phyloP scores from a whole-genome alignment of 2,113 vertebrate species.

The Plectropomus leopardus region DNA sequence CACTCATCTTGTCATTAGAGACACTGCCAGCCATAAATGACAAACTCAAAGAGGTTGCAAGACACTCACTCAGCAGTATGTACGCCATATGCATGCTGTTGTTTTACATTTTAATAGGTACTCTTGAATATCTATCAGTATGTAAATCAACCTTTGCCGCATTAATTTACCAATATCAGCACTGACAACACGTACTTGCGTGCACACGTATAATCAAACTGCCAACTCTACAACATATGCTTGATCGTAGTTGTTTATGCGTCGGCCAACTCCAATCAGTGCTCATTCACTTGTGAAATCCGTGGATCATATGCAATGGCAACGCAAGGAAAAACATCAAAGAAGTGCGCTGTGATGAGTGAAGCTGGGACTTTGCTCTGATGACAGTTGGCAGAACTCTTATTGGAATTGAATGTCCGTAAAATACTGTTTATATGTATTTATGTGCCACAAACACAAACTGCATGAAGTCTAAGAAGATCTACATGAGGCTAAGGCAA shows the following conservation, averaged over 20 bases:
- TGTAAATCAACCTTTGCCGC: slow-evolving; percentile 33
- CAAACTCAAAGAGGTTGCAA: neutral
- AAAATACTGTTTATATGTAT: neutral
- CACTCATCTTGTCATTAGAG: slow-evolving; percentile 6
- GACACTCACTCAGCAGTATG: slow-evolving; percentile 2
- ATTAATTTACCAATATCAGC: neutral
- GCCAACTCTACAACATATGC: slow-evolving; percentile 3
- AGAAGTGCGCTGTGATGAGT: neutral
- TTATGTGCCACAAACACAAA: neutral
- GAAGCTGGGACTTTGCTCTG: neutral
- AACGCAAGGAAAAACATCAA: slow-evolving; percentile 6
- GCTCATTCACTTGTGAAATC: slow-evolving; percentile 32
- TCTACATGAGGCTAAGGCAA: too few relatives aligned
- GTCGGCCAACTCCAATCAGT: neutral
- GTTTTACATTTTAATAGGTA: slow-evolving; percentile 38
- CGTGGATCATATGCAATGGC: slow-evolving; percentile 2
- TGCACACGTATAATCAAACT: neutral
- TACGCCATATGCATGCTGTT: neutral
- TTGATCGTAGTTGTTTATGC: slow-evolving; percentile 35
- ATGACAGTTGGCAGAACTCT: neutral
- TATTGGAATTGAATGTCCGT: neutral
- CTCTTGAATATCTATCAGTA: slow-evolving; percentile 26
- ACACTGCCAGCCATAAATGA: neutral
- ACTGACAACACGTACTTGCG: neutral
- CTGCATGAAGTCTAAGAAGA: slow-evolving; percentile 8